These are phyloP conservation scores for Oceanodroma leucorhoa DNA, from an alignment of 2,797 vertebrate genomes.

Conservation along the genomic window DNA sequence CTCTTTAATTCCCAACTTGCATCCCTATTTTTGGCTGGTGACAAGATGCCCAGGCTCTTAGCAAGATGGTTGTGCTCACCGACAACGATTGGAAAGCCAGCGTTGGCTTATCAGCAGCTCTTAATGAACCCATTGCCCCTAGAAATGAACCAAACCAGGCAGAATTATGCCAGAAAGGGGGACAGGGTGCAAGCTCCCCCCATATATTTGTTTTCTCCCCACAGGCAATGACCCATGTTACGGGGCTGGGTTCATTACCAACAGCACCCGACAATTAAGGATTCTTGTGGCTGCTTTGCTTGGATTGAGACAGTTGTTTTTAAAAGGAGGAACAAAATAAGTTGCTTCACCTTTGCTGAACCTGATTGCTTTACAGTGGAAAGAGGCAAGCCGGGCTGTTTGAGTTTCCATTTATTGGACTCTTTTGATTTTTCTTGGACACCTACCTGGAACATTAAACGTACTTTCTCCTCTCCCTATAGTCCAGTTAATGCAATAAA, in stretches of 20 bases:
- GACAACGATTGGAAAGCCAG: background rate
- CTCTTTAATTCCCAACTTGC: background rate
- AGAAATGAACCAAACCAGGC: background rate
- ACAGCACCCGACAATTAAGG: background rate
- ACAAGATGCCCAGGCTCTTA: background rate
- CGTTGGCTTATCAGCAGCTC: background rate
- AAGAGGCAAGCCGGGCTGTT: slow-evolving; percentile 33
- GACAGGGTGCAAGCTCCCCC: background rate
- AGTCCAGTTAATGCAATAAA: background rate
- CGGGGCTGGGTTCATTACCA: background rate
- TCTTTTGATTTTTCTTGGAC: slow-evolving; percentile 53
- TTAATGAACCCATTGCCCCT: background rate
- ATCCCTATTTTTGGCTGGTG: background rate
- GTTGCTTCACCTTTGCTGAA: slow-evolving; percentile 29
- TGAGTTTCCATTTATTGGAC: slow-evolving; percentile 43
- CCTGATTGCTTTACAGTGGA: slow-evolving; percentile 27
- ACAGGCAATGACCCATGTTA: background rate
- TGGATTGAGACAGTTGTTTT: background rate
- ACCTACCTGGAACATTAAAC: slow-evolving; percentile 17
- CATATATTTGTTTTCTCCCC: background rate
- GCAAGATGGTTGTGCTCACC: background rate
- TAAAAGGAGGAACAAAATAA: background rate
- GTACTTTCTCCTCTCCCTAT: background rate
- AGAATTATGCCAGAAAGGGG: background rate
- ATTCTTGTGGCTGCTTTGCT: background rate